Evolutionary conservation across 2,113 vertebrate genomes (phyloP).

Genomic region (Sinocyclocheilus anophthalmus): DNA sequence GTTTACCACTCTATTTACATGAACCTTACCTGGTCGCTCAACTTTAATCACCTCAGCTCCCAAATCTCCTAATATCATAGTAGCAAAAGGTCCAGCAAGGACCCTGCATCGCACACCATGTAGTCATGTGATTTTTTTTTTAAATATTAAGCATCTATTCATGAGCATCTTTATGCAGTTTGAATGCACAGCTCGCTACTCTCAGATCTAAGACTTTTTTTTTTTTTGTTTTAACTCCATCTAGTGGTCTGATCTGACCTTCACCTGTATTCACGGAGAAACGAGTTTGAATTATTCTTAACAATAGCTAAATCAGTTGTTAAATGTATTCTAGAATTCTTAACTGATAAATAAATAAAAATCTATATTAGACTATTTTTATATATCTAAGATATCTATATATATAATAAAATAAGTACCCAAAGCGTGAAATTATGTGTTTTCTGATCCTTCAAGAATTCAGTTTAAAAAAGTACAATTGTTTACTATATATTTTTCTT

Average conservation of each 20-base stretch:
- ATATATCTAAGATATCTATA: too few species aligned
- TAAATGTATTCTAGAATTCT: not conserved
- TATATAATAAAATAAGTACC: too few species aligned
- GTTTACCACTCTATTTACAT: not conserved
- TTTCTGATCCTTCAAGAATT: not conserved
- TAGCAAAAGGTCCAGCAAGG: conserved; percentile 93
- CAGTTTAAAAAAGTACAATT: not conserved
- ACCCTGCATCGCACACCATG: conserved; percentile 73
- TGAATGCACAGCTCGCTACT: conserved; percentile 8
- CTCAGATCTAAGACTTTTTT: conserved; percentile 57
- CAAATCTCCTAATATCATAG: conserved; percentile 95
- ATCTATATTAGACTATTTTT: not conserved
- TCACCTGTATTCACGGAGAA: not conserved
- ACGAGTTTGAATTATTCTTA: not conserved
- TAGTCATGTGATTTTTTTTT: not conserved
- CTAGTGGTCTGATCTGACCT: conserved; percentile 50
- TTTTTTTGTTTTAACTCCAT: conserved; percentile 56
- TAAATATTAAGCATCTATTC: too few species aligned
- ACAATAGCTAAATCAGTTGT: not conserved
- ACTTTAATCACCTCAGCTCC: conserved; percentile 96
- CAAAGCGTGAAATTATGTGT: too few species aligned
- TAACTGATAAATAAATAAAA: not conserved
- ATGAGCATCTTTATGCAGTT: too few species aligned
- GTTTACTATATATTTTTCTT: not conserved
- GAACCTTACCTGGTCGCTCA: conserved; percentile 85